phyloP scores from a whole-genome alignment of 2,113 vertebrate genomes.

The Anoura caudifer region DNA sequence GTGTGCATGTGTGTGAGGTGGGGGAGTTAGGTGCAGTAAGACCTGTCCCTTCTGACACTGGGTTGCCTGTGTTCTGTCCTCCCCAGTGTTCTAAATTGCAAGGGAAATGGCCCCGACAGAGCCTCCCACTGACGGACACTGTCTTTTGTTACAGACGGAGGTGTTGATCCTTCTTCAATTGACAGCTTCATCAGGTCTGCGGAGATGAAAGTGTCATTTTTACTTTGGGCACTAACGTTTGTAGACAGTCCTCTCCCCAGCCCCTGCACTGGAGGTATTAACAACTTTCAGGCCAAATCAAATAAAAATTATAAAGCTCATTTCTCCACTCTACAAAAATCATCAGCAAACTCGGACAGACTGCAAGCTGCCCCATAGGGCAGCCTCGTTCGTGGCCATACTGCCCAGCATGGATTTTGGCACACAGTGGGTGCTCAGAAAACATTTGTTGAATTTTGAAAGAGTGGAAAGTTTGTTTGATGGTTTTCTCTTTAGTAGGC shows the following conservation, averaged over 20 bases:
- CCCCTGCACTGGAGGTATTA: slow-evolving; percentile 70
- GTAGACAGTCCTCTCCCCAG: slow-evolving; percentile 41
- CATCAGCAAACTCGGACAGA: background rate
- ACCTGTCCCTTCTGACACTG: background rate
- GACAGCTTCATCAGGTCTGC: slow-evolving; percentile 75
- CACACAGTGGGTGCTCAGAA: background rate
- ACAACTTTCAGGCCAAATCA: slow-evolving; percentile 78
- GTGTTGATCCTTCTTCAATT: slow-evolving; percentile 76
- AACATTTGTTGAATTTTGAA: background rate
- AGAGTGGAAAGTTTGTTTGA: background rate
- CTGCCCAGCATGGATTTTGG: background rate
- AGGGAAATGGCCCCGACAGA: background rate
- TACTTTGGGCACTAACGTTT: slow-evolving; percentile 66
- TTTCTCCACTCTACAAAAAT: slow-evolving; percentile 59
- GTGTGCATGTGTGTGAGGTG: background rate
- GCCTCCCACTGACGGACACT: slow-evolving; percentile 50
- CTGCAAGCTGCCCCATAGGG: background rate
- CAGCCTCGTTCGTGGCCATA: rapidly evolving
- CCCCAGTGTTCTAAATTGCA: background rate
- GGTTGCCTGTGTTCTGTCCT: slow-evolving; percentile 27
- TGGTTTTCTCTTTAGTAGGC: background rate
- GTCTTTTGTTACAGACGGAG: slow-evolving; percentile 71
- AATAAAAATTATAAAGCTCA: slow-evolving; percentile 76
- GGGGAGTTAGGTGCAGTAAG: background rate
- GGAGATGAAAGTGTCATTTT: slow-evolving; percentile 67